A percentile compares a stretch with the other conserved stretches of the same genome.
Evolutionary conservation across 2,888 invertebrate species (phyloP).

Genomic region (Hemistola chrysoprasaria): DNA sequence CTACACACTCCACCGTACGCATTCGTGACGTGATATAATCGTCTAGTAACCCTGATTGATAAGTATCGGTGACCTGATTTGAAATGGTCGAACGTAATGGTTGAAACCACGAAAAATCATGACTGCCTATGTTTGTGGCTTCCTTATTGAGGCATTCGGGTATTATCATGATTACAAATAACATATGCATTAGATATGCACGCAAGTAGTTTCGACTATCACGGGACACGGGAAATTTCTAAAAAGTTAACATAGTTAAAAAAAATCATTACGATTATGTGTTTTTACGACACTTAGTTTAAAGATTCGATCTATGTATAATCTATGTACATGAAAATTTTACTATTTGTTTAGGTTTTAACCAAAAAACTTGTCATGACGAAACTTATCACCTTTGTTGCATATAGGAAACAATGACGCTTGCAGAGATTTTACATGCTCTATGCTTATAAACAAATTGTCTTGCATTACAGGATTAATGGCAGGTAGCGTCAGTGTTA

Average conservation of each 20-base stretch:
- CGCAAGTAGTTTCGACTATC: slow-evolving; percentile 30
- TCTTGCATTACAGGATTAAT: slow-evolving; percentile 66
- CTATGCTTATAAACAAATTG: slow-evolving; percentile 67
- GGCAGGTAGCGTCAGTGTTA: slow-evolving; percentile 61
- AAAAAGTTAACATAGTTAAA: neutral
- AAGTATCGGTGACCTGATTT: slow-evolving; percentile 39
- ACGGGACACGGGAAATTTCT: slow-evolving; percentile 8
- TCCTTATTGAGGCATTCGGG: slow-evolving; percentile 28
- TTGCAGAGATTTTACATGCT: slow-evolving; percentile 85
- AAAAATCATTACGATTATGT: no score
- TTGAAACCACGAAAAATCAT: slow-evolving; percentile 24
- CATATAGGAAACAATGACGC: slow-evolving; percentile 85
- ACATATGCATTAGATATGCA: slow-evolving; percentile 38
- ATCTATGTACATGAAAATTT: no score
- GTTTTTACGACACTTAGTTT: no score
- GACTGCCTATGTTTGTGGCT: slow-evolving; percentile 24
- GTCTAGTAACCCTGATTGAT: slow-evolving; percentile 22
- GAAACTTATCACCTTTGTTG: slow-evolving; percentile 73
- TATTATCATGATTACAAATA: slow-evolving; percentile 36
- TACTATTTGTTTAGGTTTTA: no score
- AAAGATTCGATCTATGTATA: no score
- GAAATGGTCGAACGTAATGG: slow-evolving; percentile 18
- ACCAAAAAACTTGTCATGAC: no score
- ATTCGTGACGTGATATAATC: slow-evolving; percentile 15
- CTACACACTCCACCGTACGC: no score